Percentiles rank a stretch among this genome's conserved stretches.
phyloP scores from a whole-genome alignment of 2,113 vertebrate genomes.

The Blennius ocellaris region DNA sequence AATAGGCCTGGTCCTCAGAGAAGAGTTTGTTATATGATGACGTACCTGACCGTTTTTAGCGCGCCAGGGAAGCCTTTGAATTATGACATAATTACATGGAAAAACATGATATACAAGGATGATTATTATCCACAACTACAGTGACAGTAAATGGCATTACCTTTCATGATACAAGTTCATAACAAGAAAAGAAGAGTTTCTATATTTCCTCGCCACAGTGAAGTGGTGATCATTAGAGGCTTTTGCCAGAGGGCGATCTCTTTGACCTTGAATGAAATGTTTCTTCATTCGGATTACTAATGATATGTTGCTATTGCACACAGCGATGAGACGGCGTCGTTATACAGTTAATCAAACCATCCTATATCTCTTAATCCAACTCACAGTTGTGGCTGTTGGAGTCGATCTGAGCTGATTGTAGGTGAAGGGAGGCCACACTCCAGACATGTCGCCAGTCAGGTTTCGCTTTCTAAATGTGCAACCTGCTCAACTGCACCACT shows the following conservation, averaged over 20 bases:
- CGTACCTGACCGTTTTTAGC: constrained; percentile 64
- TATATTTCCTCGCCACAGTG: constrained; percentile 35
- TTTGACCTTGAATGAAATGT: constrained; percentile 21
- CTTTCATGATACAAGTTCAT: constrained; percentile 60
- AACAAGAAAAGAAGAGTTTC: constrained; percentile 40
- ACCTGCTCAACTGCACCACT: too few species aligned
- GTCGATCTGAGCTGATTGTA: too few species aligned
- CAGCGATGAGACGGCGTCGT: too few species aligned
- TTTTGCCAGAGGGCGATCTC: constrained; percentile 23
- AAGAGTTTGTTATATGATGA: constrained; percentile 68
- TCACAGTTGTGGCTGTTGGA: too few species aligned
- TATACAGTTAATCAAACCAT: too few species aligned
- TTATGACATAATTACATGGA: constrained; percentile 79
- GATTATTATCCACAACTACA: constrained; percentile 67
- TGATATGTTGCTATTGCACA: neutral
- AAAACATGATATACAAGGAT: constrained; percentile 72
- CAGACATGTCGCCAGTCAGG: too few species aligned
- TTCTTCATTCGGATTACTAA: constrained; percentile 17
- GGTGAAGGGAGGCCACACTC: too few species aligned
- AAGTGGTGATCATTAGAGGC: constrained; percentile 34
- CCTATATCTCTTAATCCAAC: too few species aligned
- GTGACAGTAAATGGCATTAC: constrained; percentile 57
- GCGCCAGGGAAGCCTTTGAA: constrained; percentile 71
- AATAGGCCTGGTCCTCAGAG: constrained; percentile 69
- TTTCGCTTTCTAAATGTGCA: too few species aligned